Base-by-base conservation (phyloP, 2,113 vertebrate genomes). In the Tenrec ecaudatus region DNA sequence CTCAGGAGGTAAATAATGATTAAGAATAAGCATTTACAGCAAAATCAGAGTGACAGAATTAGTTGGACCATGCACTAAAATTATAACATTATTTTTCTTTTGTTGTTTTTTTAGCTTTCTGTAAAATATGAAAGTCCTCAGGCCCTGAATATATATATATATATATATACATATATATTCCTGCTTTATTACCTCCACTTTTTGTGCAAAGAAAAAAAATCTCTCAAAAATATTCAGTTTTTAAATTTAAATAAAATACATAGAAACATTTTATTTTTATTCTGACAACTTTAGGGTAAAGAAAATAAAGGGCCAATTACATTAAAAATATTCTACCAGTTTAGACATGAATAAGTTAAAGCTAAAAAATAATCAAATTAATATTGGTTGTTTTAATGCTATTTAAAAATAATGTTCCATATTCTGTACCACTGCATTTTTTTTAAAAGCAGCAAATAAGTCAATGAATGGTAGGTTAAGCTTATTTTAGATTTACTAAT, bases 401-500 rank as follows among this genome's bases (percentile, higher is more conserved):
- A 87, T 79, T 79, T 82, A n/a, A 88, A 64, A 60, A 33, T 5
- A 87, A 36, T 60, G 38, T 6, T 57, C 5, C 78, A 57, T 78
- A 75, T 29, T 81, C 38, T 36, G 38, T 27, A 36, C 1, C 47
- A 78, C 20, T 76, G 16, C 10, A 40, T 17, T 64, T 58, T 69
- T 36, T 40, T 7, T 3, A 64, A 66, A 20, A 68, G 53, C 58
- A 33, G 4, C 36, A 12, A 15, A 82, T 40, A 79, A 16, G 2
- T 47, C 14, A 36, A 38, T 27, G 71, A 36, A 38, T 2, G 16
- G 0, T 36, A 47, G 1, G 87, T 84, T 14, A 36, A 78, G 6
- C 47, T 64, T 86, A 68, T 68, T 76, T 84, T 93, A 71, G 14
- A 88, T 43, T 57, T 33, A 60, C 33, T 82, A 58, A 78, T 66